Percentiles rank a stretch among this genome's conserved stretches.
These are phyloP conservation scores for Taeniopygia guttata DNA, from an alignment of 2,797 vertebrate species.

Conservation along the genomic window DNA sequence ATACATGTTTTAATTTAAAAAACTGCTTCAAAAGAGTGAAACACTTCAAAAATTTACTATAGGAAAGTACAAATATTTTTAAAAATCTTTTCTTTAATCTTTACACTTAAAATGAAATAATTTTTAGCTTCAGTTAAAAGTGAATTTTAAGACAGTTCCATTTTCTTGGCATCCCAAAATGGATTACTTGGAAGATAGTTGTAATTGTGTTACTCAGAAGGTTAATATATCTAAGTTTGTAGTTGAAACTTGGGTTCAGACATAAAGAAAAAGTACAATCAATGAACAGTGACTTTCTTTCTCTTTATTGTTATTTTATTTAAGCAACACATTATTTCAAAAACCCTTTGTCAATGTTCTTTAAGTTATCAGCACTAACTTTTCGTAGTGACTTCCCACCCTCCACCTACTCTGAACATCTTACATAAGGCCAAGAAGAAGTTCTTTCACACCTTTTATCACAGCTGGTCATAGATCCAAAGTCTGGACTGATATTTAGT, in stretches of 20 bases:
- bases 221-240: not conserved
- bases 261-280: not conserved
- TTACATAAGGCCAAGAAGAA: not conserved
- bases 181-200: not conserved
- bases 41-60: not conserved
- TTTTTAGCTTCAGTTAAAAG: not conserved
- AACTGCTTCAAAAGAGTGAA: not conserved
- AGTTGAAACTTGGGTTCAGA: not conserved
- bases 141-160: not conserved
- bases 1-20: not conserved
- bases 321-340: not conserved
- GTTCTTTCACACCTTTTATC: not conserved
- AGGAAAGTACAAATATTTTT: not conserved
- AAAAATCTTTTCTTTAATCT: not conserved
- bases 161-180: not conserved
- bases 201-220: not conserved
- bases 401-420: not conserved
- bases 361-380: not conserved
- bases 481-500: not conserved
- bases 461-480: not conserved
- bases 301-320: not conserved
- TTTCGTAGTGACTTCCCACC: accelerated
- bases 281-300: not conserved
- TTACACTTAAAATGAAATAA: accelerated
- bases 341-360: not conserved